Evolutionary conservation across 2,888 invertebrate species (phyloP).

Genomic region (Aphrophora alni): DNA sequence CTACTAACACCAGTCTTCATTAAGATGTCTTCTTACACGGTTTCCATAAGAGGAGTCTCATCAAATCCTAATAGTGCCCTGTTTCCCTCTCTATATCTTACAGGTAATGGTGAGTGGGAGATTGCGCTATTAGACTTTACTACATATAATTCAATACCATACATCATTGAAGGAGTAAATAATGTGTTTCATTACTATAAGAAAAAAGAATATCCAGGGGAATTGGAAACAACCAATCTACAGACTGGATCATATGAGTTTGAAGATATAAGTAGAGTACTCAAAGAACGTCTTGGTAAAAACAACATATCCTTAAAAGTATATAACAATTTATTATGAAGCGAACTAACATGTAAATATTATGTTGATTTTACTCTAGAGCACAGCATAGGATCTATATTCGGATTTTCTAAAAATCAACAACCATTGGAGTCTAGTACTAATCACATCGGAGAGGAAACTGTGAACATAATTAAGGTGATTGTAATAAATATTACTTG

Average conservation of each 20-base stretch:
- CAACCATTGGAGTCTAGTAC: not conserved
- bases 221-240: not conserved
- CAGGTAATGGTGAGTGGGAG: slow-evolving; percentile 4
- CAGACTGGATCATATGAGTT: slow-evolving; percentile 24
- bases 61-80: not conserved
- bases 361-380: slow-evolving; percentile 18
- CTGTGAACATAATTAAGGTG: slow-evolving; percentile 12
- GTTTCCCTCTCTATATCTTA: slow-evolving; percentile 2
- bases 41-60: not conserved
- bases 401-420: not conserved
- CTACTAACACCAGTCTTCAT: slow-evolving; percentile 7
- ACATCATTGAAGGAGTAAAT: too few relatives aligned
- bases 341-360: slow-evolving; percentile 1
- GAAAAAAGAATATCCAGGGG: not conserved
- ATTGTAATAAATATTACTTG: slow-evolving; percentile 22
- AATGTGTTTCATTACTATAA: not conserved
- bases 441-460: not conserved
- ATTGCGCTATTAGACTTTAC: slow-evolving; percentile 17
- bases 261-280: slow-evolving; percentile 3
- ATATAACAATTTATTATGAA: slow-evolving; percentile 14
- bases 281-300: slow-evolving; percentile 4
- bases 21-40: slow-evolving; percentile 27
- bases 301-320: slow-evolving; percentile 10
- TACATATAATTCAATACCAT: slow-evolving; percentile 28
- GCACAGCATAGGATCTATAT: too few relatives aligned